Conservation (phyloP, 2,888 invertebrate genomes). For the Cyclophora albipunctata region DNA sequence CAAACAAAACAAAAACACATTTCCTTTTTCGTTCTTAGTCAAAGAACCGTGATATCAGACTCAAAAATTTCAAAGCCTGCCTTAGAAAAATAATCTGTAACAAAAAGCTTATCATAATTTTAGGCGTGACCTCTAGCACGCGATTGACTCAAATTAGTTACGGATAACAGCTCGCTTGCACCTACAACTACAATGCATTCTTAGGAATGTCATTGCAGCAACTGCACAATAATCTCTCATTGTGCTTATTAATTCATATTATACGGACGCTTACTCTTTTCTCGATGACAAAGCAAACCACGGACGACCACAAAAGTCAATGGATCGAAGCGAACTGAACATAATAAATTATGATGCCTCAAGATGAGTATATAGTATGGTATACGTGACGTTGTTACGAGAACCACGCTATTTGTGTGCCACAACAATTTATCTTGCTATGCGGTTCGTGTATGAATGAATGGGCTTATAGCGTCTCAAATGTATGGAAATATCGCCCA, state of each 20-base stretch:
- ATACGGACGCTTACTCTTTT: constrained; percentile 70
- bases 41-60: too few relatives aligned
- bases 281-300: constrained; percentile 62
- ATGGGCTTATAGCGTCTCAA: constrained; percentile 54
- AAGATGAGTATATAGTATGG: constrained; percentile 44
- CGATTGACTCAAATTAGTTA: constrained; percentile 65
- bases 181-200: constrained; percentile 44
- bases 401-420: constrained; percentile 62
- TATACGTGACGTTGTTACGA: constrained; percentile 47
- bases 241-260: constrained; percentile 76
- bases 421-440: constrained; percentile 67
- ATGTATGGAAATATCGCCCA: constrained; percentile 40
- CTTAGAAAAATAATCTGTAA: neutral
- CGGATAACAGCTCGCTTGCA: constrained; percentile 44
- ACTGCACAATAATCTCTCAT: constrained; percentile 65
- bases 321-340: constrained; percentile 63
- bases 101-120: too few relatives aligned
- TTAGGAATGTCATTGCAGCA: constrained; percentile 51
- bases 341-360: constrained; percentile 67
- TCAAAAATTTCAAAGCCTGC: too few relatives aligned
- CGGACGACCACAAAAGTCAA: constrained; percentile 65
- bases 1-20: too few relatives aligned
- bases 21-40: too few relatives aligned
- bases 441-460: constrained; percentile 61
- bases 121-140: constrained; percentile 32